Conservation (phyloP, 2,888 invertebrate genomes). For the Mactromeris polynyma region DNA sequence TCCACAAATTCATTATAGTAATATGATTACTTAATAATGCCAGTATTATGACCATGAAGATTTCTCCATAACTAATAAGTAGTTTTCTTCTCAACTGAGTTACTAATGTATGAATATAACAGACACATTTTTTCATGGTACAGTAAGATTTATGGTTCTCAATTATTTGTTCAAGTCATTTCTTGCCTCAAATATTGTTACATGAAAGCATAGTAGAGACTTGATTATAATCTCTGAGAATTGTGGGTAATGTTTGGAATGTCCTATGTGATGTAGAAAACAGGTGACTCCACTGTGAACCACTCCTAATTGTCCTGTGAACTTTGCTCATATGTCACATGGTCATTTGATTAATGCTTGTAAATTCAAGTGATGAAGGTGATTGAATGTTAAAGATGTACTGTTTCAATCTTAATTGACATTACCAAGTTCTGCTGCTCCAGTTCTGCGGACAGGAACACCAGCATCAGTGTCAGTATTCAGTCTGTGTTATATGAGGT, state of each 20-base stretch:
- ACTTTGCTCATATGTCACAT: conserved; percentile 9
- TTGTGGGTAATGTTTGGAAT: neutral
- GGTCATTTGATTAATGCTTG: conserved; percentile 5
- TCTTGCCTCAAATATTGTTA: neutral
- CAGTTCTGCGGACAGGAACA: neutral
- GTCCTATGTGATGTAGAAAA: neutral
- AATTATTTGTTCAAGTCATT: neutral
- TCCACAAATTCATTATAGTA: no score
- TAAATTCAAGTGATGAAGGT: neutral
- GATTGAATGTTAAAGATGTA: conserved; percentile 8
- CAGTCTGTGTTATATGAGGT: neutral
- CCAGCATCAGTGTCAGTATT: neutral
- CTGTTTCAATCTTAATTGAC: neutral
- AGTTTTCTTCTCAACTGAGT: neutral
- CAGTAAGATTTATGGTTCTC: neutral
- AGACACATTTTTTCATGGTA: neutral
- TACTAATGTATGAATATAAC: neutral
- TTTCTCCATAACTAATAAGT: no score
- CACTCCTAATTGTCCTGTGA: neutral
- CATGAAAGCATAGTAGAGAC: conserved; percentile 1
- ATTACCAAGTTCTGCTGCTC: neutral
- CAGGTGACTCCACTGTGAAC: neutral
- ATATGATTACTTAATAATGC: no score
- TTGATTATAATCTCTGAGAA: neutral
- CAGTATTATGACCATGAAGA: no score